Percentiles rank a stretch among this genome's conserved stretches.
Evolutionary conservation across 2,888 invertebrate species (phyloP).

Genomic region (Luffia ferchaultella): DNA sequence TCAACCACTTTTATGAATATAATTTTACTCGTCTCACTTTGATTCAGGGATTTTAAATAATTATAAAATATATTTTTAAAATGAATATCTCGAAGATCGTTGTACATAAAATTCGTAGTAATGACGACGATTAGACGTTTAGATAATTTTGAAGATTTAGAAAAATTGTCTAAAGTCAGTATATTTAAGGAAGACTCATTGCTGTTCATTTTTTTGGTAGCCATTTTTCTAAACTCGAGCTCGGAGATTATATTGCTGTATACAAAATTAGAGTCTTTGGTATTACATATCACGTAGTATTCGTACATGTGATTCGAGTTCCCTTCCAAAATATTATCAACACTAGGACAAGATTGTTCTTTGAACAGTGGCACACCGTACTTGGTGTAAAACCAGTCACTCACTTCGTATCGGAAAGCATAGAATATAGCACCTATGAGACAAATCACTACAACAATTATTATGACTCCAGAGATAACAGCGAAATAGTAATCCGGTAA

Average conservation of each 20-base stretch:
- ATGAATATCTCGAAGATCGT: slow-evolving; percentile 54
- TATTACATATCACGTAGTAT: slow-evolving; percentile 87
- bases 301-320: slow-evolving; percentile 81
- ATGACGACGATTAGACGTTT: slow-evolving; percentile 65
- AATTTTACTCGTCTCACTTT: slow-evolving; percentile 53
- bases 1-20: slow-evolving; percentile 55
- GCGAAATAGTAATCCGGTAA: slow-evolving; percentile 77
- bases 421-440: slow-evolving; percentile 75
- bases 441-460: slow-evolving; percentile 73
- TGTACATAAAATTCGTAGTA: slow-evolving; percentile 65
- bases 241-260: slow-evolving; percentile 74
- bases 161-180: slow-evolving; percentile 59
- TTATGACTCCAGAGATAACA: slow-evolving; percentile 75
- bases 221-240: slow-evolving; percentile 74
- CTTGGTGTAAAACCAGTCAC: slow-evolving; percentile 80
- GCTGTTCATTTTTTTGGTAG: slow-evolving; percentile 74
- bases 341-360: slow-evolving; percentile 70
- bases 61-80: slow-evolving; percentile 59
- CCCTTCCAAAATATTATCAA: slow-evolving; percentile 70
- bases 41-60: slow-evolving; percentile 53
- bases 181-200: slow-evolving; percentile 73
- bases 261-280: slow-evolving; percentile 78
- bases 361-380: slow-evolving; percentile 82
- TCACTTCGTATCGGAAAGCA: slow-evolving; percentile 78
- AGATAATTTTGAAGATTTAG: slow-evolving; percentile 53